Evolutionary conservation across 2,113 vertebrate species (phyloP), one percentile per base, ranked within the genome.

Genomic region (Scomber colias): DNA sequence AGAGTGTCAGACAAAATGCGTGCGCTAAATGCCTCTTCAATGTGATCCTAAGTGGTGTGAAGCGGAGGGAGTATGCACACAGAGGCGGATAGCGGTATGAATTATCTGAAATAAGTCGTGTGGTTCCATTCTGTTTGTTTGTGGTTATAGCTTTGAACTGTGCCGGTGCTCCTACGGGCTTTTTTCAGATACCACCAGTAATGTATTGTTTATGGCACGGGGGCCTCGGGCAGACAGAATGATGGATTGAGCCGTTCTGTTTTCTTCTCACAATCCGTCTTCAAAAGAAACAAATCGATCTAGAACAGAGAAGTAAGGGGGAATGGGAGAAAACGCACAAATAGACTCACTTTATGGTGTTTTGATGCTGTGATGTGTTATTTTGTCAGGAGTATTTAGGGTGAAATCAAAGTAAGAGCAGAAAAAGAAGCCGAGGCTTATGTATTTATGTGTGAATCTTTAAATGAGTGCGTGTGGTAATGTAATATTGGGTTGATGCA

Each of bases 251-350:
- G 66, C 86, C 59, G 31, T 81, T 89, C 78, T 67, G 59, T 89
- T 90, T 85, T 89, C 89, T 90, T 88, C 87, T 87, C 71, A 86
- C 84, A 87, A 88, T 89, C 82, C 74, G 60, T 90, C 90, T 85
- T 90, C 81, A 91, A 89, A 27, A 90, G 87, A 87, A 88, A 85
- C 79, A 88, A 87, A 92, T 93, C 79, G 89, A 93, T 92, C 77
- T 87, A 74, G 81, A 90, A 71, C 67, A 49, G 70, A 86, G 60
- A 81, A 76, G 81, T 64, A 24, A 27, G 46, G 53, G 74, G 66
- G 76, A 79, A 63, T 46, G 65, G 70, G 70, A 44, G 30, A 13
- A 56, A 69, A 67, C 68, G 73, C 86, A 64, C 60, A 86, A 89
- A 85, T 83, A 85, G 84, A 83, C 85, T 90, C 85, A 87, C 83